Evolutionary conservation across 2,113 vertebrate species (phyloP).

Genomic region (Corydoras sp.): DNA sequence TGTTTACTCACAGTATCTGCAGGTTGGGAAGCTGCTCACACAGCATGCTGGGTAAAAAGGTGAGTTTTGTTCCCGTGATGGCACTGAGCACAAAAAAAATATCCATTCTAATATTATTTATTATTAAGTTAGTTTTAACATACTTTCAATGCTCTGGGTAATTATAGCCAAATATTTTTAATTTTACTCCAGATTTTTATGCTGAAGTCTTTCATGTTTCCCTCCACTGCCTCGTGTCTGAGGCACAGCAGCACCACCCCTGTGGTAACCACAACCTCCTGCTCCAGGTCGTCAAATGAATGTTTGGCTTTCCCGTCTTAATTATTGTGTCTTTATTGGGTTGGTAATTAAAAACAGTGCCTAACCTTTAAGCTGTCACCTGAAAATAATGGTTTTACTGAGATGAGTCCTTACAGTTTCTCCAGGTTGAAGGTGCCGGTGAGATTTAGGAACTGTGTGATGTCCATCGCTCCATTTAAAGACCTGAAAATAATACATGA

Average conservation of each 20-base stretch:
- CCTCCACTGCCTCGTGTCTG: too few relatives aligned
- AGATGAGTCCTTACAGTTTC: constrained; percentile 77
- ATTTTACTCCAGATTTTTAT: too few relatives aligned
- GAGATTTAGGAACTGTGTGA: constrained; percentile 87
- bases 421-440: constrained; percentile 84
- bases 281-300: too few relatives aligned
- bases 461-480: constrained; percentile 85
- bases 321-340: too few relatives aligned
- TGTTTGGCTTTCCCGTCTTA: too few relatives aligned
- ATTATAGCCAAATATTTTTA: too few relatives aligned
- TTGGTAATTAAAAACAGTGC: neutral
- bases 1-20: constrained; percentile 79
- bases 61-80: constrained; percentile 84
- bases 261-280: too few relatives aligned
- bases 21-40: constrained; percentile 86
- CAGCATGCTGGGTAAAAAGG: constrained; percentile 73
- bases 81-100: constrained; percentile 49
- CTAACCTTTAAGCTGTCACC: neutral
- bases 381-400: neutral
- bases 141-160: too few relatives aligned
- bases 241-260: too few relatives aligned
- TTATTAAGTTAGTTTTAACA: neutral
- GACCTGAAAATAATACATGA: constrained; percentile 65
- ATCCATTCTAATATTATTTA: neutral
- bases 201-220: too few relatives aligned